Evolutionary conservation across 2,797 vertebrate species (phyloP).

Genomic region (Urocyon cinereoargenteus): DNA sequence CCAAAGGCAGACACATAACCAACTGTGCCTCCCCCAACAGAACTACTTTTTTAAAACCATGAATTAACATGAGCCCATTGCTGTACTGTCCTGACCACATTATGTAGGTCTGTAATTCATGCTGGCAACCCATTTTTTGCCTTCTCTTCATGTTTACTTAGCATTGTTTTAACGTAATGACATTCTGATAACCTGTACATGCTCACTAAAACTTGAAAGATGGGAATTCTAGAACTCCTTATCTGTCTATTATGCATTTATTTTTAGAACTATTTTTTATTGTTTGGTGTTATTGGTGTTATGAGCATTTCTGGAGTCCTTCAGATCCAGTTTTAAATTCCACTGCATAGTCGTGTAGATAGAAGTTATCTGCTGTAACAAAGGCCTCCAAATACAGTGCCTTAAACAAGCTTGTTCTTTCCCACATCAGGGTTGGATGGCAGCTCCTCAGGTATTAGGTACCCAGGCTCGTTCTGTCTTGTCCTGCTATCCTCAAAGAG

Average conservation of each 20-base stretch:
- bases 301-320: not conserved
- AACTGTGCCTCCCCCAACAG: not conserved
- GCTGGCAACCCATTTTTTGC: not conserved
- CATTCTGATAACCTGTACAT: not conserved
- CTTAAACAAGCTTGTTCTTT: not conserved
- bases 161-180: not conserved
- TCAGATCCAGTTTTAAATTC: not conserved
- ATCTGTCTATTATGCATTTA: not conserved
- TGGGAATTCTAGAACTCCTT: not conserved
- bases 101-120: not conserved
- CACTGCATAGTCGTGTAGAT: not conserved
- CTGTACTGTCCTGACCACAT: not conserved
- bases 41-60: not conserved
- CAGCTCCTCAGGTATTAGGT: not conserved
- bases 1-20: not conserved
- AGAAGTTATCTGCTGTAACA: not conserved
- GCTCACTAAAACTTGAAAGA: not conserved
- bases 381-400: not conserved
- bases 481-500: not conserved
- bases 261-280: not conserved
- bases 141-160: not conserved
- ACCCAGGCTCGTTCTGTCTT: not conserved
- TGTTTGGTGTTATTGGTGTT: not conserved
- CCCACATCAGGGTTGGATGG: not conserved
- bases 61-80: not conserved